Evolutionary conservation across 2,113 vertebrate genomes (phyloP).

Genomic region (Neogobius melanostomus): DNA sequence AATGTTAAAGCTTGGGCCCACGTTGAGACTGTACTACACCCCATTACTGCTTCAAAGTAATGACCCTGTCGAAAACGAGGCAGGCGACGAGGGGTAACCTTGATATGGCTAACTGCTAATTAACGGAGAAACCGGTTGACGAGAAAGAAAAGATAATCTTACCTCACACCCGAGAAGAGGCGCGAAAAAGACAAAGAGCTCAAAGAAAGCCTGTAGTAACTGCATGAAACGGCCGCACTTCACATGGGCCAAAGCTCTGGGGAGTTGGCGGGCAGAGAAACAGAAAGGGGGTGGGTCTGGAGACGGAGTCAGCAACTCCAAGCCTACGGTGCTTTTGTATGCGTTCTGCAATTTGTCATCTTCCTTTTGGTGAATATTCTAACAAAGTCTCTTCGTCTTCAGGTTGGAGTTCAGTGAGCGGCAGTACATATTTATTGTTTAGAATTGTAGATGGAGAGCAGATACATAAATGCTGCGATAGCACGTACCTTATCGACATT

Average conservation of each 20-base stretch:
- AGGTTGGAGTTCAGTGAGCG: too few species aligned
- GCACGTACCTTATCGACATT: too few species aligned
- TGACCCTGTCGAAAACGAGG: conserved; percentile 30
- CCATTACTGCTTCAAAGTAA: conserved; percentile 24
- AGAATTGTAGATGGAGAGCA: too few species aligned
- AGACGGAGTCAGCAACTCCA: too few species aligned
- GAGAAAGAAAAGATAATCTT: background rate
- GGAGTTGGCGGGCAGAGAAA: conserved; percentile 37
- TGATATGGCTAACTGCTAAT: conserved; percentile 45
- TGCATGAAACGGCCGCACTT: conserved; percentile 61
- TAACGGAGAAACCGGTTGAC: conserved; percentile 27
- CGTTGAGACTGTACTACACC: too few species aligned
- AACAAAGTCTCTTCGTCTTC: too few species aligned
- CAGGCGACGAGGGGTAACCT: conserved; percentile 39
- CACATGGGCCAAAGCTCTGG: conserved; percentile 52
- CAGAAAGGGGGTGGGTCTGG: conserved; percentile 8
- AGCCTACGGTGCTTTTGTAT: conserved; percentile 11
- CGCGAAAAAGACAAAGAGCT: conserved; percentile 26
- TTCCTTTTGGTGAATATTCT: conserved; percentile 6
- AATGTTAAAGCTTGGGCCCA: background rate
- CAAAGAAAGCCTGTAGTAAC: conserved; percentile 35
- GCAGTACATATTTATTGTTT: too few species aligned
- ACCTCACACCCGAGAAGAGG: background rate
- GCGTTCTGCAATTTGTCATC: background rate
- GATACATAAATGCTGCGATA: too few species aligned